Base-by-base conservation (phyloP, 2,888 invertebrate species). In the Parasteatoda lunata region DNA sequence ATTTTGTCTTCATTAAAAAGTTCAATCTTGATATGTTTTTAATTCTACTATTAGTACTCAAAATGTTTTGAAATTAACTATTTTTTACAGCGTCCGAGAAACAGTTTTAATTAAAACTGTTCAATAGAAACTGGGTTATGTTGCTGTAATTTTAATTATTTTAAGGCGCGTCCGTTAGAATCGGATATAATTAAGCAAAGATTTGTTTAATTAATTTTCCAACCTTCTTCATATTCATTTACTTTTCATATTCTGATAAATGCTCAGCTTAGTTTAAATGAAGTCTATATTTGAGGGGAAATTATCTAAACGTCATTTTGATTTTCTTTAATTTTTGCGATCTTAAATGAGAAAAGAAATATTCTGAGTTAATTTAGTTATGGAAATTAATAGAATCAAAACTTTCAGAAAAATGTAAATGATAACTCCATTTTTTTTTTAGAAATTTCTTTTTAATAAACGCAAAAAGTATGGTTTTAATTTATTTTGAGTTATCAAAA, bases 171-270 rank as follows among this genome's bases (percentile, higher is more conserved):
- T 64, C 4, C 5, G 48, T 3, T 48, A 48, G 48, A 47, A 48
- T 75, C 48, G 45, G 75, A 13, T 9, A 75, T 64, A 65, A 75
- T 75, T 75, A 75, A 48, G 45, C 64, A 64, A 64, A 48, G 75
- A 75, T 75, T 75, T 75, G 75, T 75, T 75, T 59, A 75, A 65
- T 75, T 75, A 75, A 75, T 64, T 75, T 73, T 75, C 59, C 64
- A 59, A 4, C 13, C 13, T 13, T 54, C 75, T 64, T 65, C 15
- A 49, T 6, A 49, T 15, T n/a, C 48, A 65, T 47, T 65, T 13
- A 64, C 64, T 75, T 59, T 59, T 48, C 64, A 75, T 48, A 64
- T 75, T 75, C 59, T 64, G 64, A 11, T 54, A 13, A 73, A 30
- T 30, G 30, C 30, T 30, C 30, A 30, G 30, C 30, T 30, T 30